phyloP scores from a whole-genome alignment of 2,113 vertebrate species.

The Lipotes vexillifer region DNA sequence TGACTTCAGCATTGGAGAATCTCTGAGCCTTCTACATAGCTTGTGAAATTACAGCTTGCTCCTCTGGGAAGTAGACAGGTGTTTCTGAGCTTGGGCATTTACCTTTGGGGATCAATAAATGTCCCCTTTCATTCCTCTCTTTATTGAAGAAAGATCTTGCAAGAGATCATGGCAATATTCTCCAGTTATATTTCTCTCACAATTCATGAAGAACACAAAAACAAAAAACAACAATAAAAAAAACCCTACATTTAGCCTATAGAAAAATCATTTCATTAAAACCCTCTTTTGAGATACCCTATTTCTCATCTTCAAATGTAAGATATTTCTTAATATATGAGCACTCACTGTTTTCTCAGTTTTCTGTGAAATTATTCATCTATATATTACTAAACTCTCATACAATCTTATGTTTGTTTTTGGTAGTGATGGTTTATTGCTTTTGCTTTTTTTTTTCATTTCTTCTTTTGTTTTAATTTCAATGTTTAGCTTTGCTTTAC shows the following conservation, averaged over 20 bases:
- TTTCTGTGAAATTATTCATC: background rate
- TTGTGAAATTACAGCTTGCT: background rate
- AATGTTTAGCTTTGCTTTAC: background rate
- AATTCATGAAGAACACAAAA: background rate
- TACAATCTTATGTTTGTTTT: background rate
- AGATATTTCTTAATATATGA: background rate
- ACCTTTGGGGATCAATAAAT: background rate
- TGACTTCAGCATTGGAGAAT: background rate
- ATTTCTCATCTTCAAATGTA: background rate
- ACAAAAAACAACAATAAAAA: background rate
- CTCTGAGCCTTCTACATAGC: background rate
- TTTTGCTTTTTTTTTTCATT: background rate
- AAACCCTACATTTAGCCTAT: background rate
- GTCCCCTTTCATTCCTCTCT: background rate
- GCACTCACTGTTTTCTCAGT: background rate
- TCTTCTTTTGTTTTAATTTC: background rate
- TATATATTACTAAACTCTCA: background rate
- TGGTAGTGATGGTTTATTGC: background rate
- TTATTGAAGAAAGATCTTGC: background rate
- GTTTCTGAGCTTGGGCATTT: background rate
- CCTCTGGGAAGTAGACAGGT: background rate
- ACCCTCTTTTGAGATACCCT: background rate
- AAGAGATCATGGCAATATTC: background rate
- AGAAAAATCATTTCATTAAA: background rate
- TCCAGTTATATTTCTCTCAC: background rate